Base-by-base conservation (phyloP, 2,797 vertebrate species). In the Lagorchestes hirsutus region DNA sequence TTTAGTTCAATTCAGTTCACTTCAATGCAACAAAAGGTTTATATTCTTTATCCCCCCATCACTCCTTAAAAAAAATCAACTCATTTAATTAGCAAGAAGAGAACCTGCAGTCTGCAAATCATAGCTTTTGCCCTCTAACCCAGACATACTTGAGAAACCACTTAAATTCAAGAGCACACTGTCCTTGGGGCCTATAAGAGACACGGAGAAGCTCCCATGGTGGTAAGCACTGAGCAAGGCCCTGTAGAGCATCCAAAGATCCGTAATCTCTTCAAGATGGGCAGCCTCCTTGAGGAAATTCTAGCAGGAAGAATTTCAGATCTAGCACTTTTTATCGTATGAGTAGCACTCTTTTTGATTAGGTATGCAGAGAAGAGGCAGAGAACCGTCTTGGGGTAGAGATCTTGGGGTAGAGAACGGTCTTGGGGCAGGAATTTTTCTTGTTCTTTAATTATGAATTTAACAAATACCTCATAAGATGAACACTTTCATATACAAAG, bases 31-130 rank as follows among this genome's bases (percentile, higher is more conserved):
- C 10, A 87, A 87, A 87, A 50, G 54, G 67, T 56, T 40, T 31
- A 46, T 40, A 46, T 14, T 56, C 40, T 93, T 56, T 50, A 87
- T 56, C 54, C 82, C 62, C 74, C 46, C 40, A 29, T 56, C 55
- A 87, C 55, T 52, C 54, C 54, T 74, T 74, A 28, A 18, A 90
- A 56, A 95, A 55, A 28, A 92, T 94, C 82, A 14, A 97, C 90
- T 97, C 58, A n/a, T 50, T 92, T 96, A 93, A 97, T 95, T 91
- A 96, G 58, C 28, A 95, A 94, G 57, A 90, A 57, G 31, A 93
- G 40, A 10, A 28, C 55, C 58, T 57, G 90, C 29, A 90, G 18
- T 12, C 74, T 96, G 87, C 57, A 74, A 74, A 52, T 8, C 96
- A 92, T 4, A 52, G 28, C 50, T 62, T 96, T 92, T 11, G 95